Evolutionary conservation across 1,140 invertebrate genomes (phyloP).

Genomic region (Manduca sexta): DNA sequence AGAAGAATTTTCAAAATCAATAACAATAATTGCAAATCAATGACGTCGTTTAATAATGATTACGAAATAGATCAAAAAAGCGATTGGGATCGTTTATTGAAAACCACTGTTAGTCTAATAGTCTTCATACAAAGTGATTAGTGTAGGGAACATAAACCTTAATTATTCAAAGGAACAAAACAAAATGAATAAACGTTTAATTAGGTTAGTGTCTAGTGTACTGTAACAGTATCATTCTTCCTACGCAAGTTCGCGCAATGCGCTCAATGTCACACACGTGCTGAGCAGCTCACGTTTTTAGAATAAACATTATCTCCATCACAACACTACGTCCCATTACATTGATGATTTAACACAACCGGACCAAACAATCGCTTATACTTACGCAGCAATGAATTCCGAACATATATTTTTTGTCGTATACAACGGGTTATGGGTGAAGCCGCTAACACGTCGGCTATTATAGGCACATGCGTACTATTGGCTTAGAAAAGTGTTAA

Average conservation of each 20-base stretch:
- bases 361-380: not conserved
- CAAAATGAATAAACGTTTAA: too few species aligned
- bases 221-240: not conserved
- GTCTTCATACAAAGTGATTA: too few species aligned
- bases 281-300: constrained; percentile 9
- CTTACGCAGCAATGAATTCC: constrained; percentile 2
- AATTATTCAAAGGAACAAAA: too few species aligned
- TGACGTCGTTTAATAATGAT: too few species aligned
- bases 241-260: not conserved
- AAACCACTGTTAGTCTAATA: too few species aligned
- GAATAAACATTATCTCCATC: not conserved
- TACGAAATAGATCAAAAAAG: too few species aligned
- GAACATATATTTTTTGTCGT: not conserved
- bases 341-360: not conserved
- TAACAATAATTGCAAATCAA: too few species aligned
- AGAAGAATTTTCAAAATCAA: too few species aligned
- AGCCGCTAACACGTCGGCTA: not conserved
- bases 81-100: too few species aligned
- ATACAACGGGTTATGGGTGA: not conserved
- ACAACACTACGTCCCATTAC: not conserved
- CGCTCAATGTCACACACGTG: constrained; percentile 16
- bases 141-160: too few species aligned
- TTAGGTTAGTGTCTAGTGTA: not conserved
- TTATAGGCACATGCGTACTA: not conserved
- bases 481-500: not conserved